A percentile compares a stretch with the other conserved stretches of the same genome.
These are phyloP conservation scores for Nomada flava DNA, from an alignment of 2,888 invertebrate species.

Conservation along the genomic window DNA sequence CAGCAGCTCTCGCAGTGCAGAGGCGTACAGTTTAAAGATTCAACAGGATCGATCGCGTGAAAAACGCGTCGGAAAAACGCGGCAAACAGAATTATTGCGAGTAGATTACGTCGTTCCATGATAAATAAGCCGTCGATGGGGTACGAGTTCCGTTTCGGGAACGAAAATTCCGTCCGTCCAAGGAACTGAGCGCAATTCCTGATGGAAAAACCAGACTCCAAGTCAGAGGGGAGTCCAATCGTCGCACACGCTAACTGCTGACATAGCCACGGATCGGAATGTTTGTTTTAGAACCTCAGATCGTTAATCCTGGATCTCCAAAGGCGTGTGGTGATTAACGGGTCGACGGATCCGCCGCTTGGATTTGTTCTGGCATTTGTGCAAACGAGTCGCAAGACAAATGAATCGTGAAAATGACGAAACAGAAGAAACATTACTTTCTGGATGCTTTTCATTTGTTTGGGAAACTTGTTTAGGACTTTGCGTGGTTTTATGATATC, in stretches of 20 bases:
- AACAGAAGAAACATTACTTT: too few species aligned
- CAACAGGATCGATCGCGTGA: neutral
- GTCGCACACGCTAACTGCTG: constrained; percentile 37
- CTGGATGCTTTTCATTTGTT: too few species aligned
- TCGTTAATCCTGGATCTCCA: constrained; percentile 58
- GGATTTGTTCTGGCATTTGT: constrained; percentile 53
- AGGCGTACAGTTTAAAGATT: neutral
- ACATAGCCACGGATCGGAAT: constrained; percentile 35
- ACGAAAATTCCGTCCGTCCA: neutral
- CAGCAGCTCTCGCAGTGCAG: too few species aligned
- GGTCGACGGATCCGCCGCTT: constrained; percentile 36
- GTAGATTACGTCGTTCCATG: neutral
- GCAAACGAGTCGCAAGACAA: constrained; percentile 6
- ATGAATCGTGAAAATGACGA: too few species aligned
- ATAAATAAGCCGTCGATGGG: neutral
- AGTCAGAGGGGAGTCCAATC: constrained; percentile 37
- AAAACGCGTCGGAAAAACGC: too few species aligned
- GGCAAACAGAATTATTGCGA: neutral
- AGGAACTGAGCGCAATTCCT: neutral
- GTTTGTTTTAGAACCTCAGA: constrained; percentile 67
- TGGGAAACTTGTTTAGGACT: too few species aligned
- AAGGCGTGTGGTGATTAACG: constrained; percentile 60
- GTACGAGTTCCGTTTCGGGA: neutral
- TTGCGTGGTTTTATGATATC: too few species aligned
- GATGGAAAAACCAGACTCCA: constrained; percentile 14